Conservation (phyloP, 2,797 vertebrate species). For the Squalus acanthias region DNA sequence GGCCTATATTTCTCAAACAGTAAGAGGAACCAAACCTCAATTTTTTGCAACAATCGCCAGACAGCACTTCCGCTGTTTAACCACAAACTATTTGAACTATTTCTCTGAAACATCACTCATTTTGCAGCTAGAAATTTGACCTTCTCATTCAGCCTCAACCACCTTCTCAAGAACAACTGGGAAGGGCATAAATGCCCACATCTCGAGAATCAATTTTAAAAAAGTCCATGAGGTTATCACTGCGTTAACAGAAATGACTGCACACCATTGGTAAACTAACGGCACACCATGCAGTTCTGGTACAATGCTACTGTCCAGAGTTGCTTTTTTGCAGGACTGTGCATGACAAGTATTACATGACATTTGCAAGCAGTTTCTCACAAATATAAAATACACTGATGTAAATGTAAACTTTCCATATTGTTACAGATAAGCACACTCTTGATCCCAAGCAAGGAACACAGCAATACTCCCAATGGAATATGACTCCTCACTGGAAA, state of each 20-base stretch:
- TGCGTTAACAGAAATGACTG: not conserved
- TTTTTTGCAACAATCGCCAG: not conserved
- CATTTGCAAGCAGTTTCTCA: not conserved
- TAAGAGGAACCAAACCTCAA: not conserved
- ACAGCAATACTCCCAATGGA: not conserved
- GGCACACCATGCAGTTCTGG: not conserved
- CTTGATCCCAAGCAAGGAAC: not conserved
- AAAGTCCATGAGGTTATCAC: not conserved
- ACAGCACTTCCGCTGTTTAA: not conserved
- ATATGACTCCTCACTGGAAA: not conserved
- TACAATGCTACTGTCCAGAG: not conserved
- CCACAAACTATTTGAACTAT: not conserved
- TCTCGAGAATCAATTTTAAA: not conserved
- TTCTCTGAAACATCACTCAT: not conserved
- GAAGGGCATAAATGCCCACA: not conserved
- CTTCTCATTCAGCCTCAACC: not conserved
- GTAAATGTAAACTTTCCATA: not conserved
- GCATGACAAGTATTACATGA: not conserved
- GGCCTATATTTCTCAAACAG: not conserved
- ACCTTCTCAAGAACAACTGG: not conserved
- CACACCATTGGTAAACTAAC: not conserved
- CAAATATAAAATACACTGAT: not conserved
- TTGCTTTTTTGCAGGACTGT: not conserved
- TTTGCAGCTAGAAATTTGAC: not conserved
- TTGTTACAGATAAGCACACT: not conserved